phyloP scores from a whole-genome alignment of 1,140 invertebrate species.

The Ips typographus region DNA sequence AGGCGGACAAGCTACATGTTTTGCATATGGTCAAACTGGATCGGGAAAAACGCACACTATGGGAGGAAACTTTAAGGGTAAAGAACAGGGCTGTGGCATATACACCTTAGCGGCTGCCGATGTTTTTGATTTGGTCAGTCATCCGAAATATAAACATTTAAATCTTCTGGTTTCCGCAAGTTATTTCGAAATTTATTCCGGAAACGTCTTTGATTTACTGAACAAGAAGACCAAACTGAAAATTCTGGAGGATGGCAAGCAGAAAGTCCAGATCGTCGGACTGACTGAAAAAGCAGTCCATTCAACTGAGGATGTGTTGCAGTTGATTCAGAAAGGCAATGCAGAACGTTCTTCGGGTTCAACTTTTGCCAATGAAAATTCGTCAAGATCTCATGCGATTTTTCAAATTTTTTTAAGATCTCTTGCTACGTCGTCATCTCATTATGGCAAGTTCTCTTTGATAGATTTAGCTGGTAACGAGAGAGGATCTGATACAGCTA shows the following conservation, averaged over 20 bases:
- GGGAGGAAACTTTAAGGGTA: conserved; percentile 77
- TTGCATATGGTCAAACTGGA: conserved; percentile 89
- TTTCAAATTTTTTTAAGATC: conserved; percentile 73
- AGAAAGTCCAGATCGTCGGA: conserved; percentile 80
- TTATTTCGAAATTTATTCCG: conserved; percentile 91
- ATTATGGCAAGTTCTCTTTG: conserved; percentile 78
- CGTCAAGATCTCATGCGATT: conserved; percentile 85
- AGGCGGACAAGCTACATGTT: conserved; percentile 87
- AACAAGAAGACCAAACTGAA: conserved; percentile 92
- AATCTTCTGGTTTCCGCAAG: conserved; percentile 75
- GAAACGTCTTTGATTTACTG: conserved; percentile 92
- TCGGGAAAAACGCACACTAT: conserved; percentile 86
- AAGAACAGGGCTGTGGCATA: conserved; percentile 72
- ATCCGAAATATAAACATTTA: conserved; percentile 58
- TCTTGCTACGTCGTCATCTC: conserved; percentile 44
- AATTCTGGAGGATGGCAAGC: conserved; percentile 81
- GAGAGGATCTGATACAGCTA: conserved; percentile 73
- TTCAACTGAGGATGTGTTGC: conserved; percentile 75
- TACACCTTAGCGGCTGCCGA: conserved; percentile 65
- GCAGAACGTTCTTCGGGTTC: conserved; percentile 74
- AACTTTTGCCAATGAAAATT: conserved; percentile 84
- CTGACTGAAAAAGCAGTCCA: conserved; percentile 74
- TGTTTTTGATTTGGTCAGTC: conserved; percentile 58
- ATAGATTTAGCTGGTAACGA: conserved; percentile 81
- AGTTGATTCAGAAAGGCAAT: conserved; percentile 73